A percentile compares a stretch with the other conserved stretches of the same genome.
These are phyloP conservation scores for Eutrigla gurnardus DNA, from an alignment of 2,797 vertebrate genomes.

Conservation along the genomic window DNA sequence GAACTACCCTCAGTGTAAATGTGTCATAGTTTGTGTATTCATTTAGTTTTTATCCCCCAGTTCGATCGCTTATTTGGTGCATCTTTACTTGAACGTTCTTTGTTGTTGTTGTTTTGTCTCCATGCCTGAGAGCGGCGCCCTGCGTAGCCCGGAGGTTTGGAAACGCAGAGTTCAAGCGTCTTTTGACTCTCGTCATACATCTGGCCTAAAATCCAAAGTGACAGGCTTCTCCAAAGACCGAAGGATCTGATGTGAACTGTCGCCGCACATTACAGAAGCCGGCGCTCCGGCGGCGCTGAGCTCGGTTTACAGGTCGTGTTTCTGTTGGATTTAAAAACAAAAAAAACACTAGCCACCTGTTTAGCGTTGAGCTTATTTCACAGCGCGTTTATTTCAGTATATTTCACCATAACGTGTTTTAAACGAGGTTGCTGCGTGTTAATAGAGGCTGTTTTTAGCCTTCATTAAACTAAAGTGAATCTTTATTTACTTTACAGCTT, in stretches of 20 bases:
- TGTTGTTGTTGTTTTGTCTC: constrained; percentile 5
- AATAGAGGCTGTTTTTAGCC: constrained; percentile 2
- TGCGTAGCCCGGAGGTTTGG: constrained; percentile 65
- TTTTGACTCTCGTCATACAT: constrained; percentile 67
- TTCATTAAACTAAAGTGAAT: not conserved
- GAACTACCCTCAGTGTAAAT: not conserved
- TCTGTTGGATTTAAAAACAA: constrained; percentile 49
- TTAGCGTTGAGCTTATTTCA: constrained; percentile 47
- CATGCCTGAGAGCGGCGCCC: constrained; percentile 55
- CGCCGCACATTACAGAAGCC: constrained; percentile 67
- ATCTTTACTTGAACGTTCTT: constrained; percentile 27
- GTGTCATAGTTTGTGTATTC: not conserved
- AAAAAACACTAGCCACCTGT: constrained; percentile 50
- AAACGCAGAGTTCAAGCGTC: constrained; percentile 59
- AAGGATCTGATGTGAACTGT: constrained; percentile 75
- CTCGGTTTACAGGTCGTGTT: constrained; percentile 55
- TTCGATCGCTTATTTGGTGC: constrained; percentile 23
- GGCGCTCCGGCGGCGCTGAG: constrained; percentile 37
- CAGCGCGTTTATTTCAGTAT: constrained; percentile 38
- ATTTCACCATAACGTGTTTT: constrained; percentile 31
- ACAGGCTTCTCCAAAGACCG: constrained; percentile 71
- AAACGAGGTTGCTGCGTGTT: constrained; percentile 7
- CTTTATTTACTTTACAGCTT: no score
- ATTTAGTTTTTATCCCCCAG: constrained; percentile 20
- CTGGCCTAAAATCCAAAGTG: constrained; percentile 73